phyloP scores from a whole-genome alignment of 2,888 invertebrate species.

The Hylaea fasciaria region DNA sequence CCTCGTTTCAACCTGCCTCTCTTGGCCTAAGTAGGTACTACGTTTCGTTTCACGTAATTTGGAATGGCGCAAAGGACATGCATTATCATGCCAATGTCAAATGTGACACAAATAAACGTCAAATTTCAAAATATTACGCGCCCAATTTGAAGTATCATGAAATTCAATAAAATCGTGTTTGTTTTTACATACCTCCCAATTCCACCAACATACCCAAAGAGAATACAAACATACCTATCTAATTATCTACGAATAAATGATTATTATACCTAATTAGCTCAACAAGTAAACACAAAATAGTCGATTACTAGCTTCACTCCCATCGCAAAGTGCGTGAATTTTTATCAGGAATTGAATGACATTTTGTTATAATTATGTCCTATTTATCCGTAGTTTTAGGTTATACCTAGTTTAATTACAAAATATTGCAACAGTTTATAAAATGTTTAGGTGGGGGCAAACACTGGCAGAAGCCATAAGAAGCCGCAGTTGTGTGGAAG shows the following conservation, averaged over 20 bases:
- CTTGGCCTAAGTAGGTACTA: not conserved
- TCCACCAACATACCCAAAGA: no score
- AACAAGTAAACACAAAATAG: not conserved
- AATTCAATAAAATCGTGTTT: not conserved
- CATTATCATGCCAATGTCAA: not conserved
- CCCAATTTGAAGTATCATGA: conserved; percentile 14
- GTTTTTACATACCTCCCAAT: not conserved
- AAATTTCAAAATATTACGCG: conserved; percentile 12
- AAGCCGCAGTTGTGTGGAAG: conserved; percentile 32
- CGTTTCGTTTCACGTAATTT: conserved; percentile 17
- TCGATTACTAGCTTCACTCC: not conserved
- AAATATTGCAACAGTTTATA: conserved; percentile 9
- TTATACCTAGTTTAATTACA: conserved; percentile 13
- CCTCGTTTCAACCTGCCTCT: no score
- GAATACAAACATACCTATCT: no score
- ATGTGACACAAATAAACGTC: not conserved
- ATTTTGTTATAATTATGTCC: no score
- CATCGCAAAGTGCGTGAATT: conserved; percentile 1
- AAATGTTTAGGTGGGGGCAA: conserved; percentile 62
- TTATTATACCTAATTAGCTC: not conserved
- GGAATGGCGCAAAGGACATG: no score
- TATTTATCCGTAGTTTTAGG: conserved; percentile 5
- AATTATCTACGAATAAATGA: no score
- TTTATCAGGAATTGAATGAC: conserved; percentile 14
- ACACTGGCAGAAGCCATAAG: conserved; percentile 48